Evolutionary conservation across 2,797 vertebrate species (phyloP).

Genomic region (Gorsachius magnificus): DNA sequence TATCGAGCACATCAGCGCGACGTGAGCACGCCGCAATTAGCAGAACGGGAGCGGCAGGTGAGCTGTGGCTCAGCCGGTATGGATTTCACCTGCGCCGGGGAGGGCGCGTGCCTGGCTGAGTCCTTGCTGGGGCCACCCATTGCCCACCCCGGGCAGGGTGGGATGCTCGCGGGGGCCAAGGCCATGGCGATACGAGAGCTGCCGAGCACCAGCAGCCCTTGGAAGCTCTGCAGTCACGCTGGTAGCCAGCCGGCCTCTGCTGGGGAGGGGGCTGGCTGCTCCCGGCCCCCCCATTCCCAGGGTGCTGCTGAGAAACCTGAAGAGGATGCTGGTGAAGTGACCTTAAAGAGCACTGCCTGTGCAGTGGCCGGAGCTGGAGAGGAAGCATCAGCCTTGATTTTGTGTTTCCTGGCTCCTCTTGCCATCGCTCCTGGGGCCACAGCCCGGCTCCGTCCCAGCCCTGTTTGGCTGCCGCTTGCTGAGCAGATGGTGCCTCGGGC

Average conservation of each 20-base stretch:
- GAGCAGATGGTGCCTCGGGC: neutral
- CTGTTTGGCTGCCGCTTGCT: fast-evolving
- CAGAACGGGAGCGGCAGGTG: neutral
- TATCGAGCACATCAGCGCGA: neutral
- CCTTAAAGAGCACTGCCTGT: neutral
- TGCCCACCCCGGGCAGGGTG: neutral
- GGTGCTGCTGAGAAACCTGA: neutral
- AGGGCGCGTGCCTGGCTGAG: fast-evolving
- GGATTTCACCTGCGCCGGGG: neutral
- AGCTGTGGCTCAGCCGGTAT: neutral
- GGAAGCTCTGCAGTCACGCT: fast-evolving
- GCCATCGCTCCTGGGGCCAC: fast-evolving
- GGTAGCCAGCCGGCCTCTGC: neutral
- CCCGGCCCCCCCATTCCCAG: no score
- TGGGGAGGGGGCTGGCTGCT: neutral
- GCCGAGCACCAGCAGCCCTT: fast-evolving
- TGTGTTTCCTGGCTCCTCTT: neutral
- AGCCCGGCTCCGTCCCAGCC: neutral
- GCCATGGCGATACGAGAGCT: neutral
- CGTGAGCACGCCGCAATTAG: conserved; percentile 33
- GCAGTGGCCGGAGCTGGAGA: neutral
- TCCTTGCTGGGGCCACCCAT: fast-evolving
- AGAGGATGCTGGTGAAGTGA: neutral
- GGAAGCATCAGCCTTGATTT: neutral
- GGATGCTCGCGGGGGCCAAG: fast-evolving